Conservation (phyloP, 30 jellyfish, hydroid and myxozoan species). For the Clytia hemisphaerica region DNA sequence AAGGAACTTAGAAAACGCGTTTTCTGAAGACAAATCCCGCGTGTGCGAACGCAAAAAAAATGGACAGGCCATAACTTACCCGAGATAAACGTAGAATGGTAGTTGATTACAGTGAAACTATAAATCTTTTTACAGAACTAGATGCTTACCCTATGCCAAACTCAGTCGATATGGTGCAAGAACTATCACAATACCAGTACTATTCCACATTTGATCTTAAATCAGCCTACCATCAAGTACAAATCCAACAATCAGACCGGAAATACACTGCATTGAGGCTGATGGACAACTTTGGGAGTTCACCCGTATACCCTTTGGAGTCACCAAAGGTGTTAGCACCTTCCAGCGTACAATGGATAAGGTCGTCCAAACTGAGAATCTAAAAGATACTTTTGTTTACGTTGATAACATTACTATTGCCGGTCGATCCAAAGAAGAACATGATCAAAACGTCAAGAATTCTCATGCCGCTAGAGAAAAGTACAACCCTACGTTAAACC, state of each 20-base stretch:
- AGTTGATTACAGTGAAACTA: constrained; percentile 52
- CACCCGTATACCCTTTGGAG: constrained; percentile 37
- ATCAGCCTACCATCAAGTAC: constrained; percentile 49
- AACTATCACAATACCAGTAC: constrained; percentile 19
- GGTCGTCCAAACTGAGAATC: constrained; percentile 20
- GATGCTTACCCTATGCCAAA: constrained; percentile 67
- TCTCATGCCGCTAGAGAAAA: constrained; percentile 17
- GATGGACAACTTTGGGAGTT: constrained; percentile 9
- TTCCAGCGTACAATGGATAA: constrained; percentile 26
- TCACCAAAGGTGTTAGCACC: constrained; percentile 42
- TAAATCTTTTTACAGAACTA: constrained; percentile 35
- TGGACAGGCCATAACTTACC: no score
- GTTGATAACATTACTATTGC: constrained; percentile 39
- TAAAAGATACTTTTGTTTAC: constrained; percentile 36
- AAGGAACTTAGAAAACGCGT: no score
- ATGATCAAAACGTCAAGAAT: constrained; percentile 2
- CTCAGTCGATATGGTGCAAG: constrained; percentile 13
- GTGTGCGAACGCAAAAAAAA: no score
- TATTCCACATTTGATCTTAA: constrained; percentile 21
- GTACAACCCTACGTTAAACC: constrained; percentile 12
- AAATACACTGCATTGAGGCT: constrained; percentile 48
- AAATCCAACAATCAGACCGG: background rate
- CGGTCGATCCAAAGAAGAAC: constrained; percentile 30
- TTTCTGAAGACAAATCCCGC: no score
- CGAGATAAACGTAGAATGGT: constrained; percentile 38